Conservation (phyloP, 2,113 vertebrate genomes). For the Chionis minor region DNA sequence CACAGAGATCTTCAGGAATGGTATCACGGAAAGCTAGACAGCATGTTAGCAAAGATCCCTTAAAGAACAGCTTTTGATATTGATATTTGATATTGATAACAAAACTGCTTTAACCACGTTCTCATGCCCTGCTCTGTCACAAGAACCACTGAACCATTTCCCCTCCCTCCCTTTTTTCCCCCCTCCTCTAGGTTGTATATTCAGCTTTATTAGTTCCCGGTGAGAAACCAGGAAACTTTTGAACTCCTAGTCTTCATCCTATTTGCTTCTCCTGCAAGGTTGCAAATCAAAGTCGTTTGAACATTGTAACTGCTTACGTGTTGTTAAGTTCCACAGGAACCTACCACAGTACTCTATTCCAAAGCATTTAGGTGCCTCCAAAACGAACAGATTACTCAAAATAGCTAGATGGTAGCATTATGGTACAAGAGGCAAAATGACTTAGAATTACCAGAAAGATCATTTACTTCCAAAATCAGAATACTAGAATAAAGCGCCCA, state of each 20-base stretch:
- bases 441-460: background rate
- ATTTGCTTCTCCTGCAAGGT: background rate
- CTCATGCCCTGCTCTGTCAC: background rate
- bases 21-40: background rate
- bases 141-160: background rate
- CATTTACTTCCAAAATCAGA: background rate
- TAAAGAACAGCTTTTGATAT: background rate
- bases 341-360: background rate
- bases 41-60: background rate
- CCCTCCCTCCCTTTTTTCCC: no score
- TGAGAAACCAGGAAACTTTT: background rate
- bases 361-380: background rate
- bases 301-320: background rate
- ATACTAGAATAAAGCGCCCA: background rate
- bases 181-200: background rate
- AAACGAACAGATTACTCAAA: background rate
- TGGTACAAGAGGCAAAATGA: background rate
- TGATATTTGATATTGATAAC: background rate
- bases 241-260: background rate
- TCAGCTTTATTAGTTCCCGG: background rate
- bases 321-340: background rate
- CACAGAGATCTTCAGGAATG: background rate
- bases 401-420: background rate
- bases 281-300: background rate
- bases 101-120: background rate